Base-by-base conservation (phyloP, 2,888 invertebrate species). In the Acrobasis suavella region DNA sequence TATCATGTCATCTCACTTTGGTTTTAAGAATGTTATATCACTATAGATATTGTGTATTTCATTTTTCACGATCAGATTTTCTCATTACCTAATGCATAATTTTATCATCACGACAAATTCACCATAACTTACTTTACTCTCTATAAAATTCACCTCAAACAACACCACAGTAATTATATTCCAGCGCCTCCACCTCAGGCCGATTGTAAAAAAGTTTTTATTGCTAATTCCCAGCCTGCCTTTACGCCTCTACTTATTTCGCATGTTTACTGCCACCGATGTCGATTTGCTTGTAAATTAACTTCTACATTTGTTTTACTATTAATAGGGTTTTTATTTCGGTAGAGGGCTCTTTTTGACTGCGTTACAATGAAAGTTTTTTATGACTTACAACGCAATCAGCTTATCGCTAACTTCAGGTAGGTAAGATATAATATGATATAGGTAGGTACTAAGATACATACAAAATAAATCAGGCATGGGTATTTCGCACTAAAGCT, bases 191-290 rank as follows among this genome's bases (percentile, higher is more conserved):
- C 74, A 72, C 62, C 75, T 61, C 76, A 73, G 65, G 82, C 78
- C 77, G 84, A 87, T 81, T 85, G 87, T 89, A 88, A 88, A 89
- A 89, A 91, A 90, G 89, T 91, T 91, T 91, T 91, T 91, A 91
- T 86, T 80, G 86, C 87, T 89, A 88, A 91, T 91, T 86, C 83
- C 76, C 73, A 61, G 14, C 56, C 62, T 69, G 74, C 72, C 70
- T 69, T 77, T 80, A 73, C 77, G 75, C 73, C 69, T 67, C 65
- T 72, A 72, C 73, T 80, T 78, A 73, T 69, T 76, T 70, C 73
- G 68, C 74, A 70, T 69, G 78, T 62, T 87, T 84, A 81, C 77
- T 72, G 72, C 79, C 69, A 64, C 68, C 65, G 64, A 75, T 84
- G 82, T 84, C 83, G 81, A 85, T 82, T 80, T 81, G 75, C 70